Conservation (phyloP, 2,888 invertebrate species). For the Cephonodes hylas region DNA sequence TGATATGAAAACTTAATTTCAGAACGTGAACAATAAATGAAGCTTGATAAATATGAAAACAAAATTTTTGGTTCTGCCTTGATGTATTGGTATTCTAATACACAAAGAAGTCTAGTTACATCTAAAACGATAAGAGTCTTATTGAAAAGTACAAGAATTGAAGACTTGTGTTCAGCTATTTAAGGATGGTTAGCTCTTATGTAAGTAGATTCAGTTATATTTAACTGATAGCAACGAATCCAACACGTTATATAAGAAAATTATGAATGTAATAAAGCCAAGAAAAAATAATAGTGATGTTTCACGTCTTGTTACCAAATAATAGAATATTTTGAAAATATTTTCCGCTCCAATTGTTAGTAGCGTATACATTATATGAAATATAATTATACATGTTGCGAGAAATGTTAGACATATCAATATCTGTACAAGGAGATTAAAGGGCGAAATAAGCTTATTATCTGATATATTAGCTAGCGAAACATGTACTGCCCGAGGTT, state of each 20-base stretch:
- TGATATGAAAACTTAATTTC: no score
- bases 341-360: not conserved
- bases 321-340: not conserved
- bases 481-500: slow-evolving; percentile 29
- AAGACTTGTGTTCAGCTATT: not conserved
- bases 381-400: not conserved
- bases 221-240: not conserved
- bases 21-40: no score
- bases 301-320: not conserved
- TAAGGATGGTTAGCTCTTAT: not conserved
- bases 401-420: not conserved
- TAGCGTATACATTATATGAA: not conserved
- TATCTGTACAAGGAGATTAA: not conserved
- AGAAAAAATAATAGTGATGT: not conserved
- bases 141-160: not conserved
- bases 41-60: no score
- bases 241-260: no score
- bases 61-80: not conserved
- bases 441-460: not conserved
- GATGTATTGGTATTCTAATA: no score
- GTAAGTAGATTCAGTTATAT: not conserved
- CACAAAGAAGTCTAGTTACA: not conserved
- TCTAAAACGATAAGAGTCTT: not conserved
- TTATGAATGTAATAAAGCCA: not conserved
- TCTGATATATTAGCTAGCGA: slow-evolving; percentile 23